Base-by-base conservation (phyloP, 2,888 invertebrate genomes). In the Rhabditoides inermis region DNA sequence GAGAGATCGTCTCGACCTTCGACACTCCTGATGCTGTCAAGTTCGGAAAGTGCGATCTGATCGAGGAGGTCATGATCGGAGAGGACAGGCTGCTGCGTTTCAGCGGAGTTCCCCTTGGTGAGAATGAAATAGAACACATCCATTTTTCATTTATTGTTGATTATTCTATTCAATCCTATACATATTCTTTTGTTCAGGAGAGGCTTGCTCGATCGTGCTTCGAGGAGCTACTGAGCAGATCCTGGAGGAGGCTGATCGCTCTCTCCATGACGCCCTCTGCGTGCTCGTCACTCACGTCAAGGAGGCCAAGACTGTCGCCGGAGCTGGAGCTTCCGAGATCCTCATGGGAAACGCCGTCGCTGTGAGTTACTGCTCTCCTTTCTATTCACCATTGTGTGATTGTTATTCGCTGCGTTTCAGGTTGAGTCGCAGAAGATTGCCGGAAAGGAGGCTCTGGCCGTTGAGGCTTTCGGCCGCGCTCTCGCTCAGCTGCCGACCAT, bases 31-130 rank as follows among this genome's bases (percentile, higher is more conserved):
- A 88, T 15, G 79, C 85, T 10, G 90, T 91, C 3, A 90, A 89
- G 78, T 82, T 98, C 54, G 98, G 98, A 49, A 85, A 85, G 63
- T 99, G 98, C 81, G 87, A 89, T 73, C 77, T 91, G 28, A 95
- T 98, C 76, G 94, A 98, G 78, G 90, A 94, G 83, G 85, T 90
- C n/a, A 87, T 95, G 85, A 90, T 99, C 72, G 98, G 98, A 26
- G 98, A 98, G 78, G 98, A 98, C 75, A 86, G 86, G 51, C 82
- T 98, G 45, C 81, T 98, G 65, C 87, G 90, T 61, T 95, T 99
- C 81, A 64, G 64, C 25, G 74, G 74, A 25, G 75, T 75, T 2
- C 65, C 68, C 22, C 59, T 74, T 15, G 72, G 69, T 65, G 35
- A 32, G 15, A 32, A 32, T 32, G 15, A 32, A 12, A 32, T 15